A percentile compares a stretch with the other conserved stretches of the same genome.
Conservation (phyloP, 2,113 vertebrate genomes). For the Aspidoscelis tigris region DNA sequence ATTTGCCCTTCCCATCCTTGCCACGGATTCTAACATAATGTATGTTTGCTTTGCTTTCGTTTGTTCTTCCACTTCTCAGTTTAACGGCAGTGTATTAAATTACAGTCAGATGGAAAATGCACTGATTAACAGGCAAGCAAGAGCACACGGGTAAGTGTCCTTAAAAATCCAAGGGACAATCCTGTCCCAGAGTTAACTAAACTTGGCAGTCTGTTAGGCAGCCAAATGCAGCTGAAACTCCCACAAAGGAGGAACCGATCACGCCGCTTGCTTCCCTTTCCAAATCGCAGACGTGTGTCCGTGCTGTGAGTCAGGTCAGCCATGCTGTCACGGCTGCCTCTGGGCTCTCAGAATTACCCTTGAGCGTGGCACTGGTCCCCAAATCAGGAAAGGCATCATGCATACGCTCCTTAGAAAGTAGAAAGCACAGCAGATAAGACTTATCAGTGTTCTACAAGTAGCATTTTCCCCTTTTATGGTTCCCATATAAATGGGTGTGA, state of each 20-base stretch:
- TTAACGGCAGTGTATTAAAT: constrained; percentile 47
- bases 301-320: constrained; percentile 22
- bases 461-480: constrained; percentile 37
- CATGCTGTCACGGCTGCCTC: background rate
- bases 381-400: constrained; percentile 44
- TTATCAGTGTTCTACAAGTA: constrained; percentile 45
- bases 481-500: constrained; percentile 20
- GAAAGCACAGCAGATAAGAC: constrained; percentile 10
- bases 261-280: constrained; percentile 14
- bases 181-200: background rate
- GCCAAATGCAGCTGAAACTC: constrained; percentile 37
- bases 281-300: constrained; percentile 16
- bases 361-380: background rate
- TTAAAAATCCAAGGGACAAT: constrained; percentile 33
- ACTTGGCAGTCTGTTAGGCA: background rate
- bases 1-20: background rate
- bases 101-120: constrained; percentile 38
- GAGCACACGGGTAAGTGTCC: constrained; percentile 34
- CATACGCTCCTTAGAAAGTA: constrained; percentile 1
- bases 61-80: constrained; percentile 55
- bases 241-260: constrained; percentile 25
- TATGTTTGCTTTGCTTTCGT: constrained; percentile 37
- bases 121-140: constrained; percentile 7
- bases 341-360: background rate
- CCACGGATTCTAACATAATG: constrained; percentile 46